Base-by-base conservation (phyloP, 2,113 vertebrate species). In the Eidolon helvum region DNA sequence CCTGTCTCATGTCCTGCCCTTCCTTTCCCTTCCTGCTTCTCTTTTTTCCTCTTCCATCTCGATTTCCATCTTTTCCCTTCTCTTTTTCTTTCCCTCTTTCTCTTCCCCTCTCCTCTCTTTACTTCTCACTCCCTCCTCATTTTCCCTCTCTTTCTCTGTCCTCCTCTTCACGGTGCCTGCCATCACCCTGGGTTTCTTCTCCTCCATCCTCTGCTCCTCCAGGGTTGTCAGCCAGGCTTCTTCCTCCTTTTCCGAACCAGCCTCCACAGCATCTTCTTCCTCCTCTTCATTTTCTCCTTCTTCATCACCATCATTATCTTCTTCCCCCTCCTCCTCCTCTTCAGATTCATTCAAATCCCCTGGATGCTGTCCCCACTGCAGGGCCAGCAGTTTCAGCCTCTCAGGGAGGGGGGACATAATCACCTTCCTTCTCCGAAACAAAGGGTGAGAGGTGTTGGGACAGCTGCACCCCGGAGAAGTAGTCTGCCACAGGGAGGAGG, bases 361-460 rank as follows among this genome's bases (percentile, higher is more conserved):
- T 96, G 98, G 97, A 33, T 98, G 98, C 95, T 99, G 99, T 83
- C 99, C 99, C 43, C 98, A 98, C 97, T 99, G 99, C 95, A 99
- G 89, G 43, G 99, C 99, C 98, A 99, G 97, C 77, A 99, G 98
- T 95, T 99, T 99, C 92, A 99, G 98, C 98, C 99, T 99, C 98
- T 99, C 99, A 0, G 99, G 99, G 1, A 0, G 99, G 99, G 1
- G 99, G 99, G 16, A 99, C 0, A 1, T 99, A 99, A 98, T 99
- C 99, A 0, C 99, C 99, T 1, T 99, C 99, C 96, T 99, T 99
- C 98, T 99, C 99, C 0, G 98, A 98, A 78, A 99, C 99, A n/a
- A 99, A 99, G 4, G 99, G 99, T 0, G 99, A 99, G 87, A 99
- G 99, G 88, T 99, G 99, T 0, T 99, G 99, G 7, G 99, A 99